Evolutionary conservation across 53 echinoderm and acorn worm genomes (phyloP).

Genomic region (Luidia sarsii): DNA sequence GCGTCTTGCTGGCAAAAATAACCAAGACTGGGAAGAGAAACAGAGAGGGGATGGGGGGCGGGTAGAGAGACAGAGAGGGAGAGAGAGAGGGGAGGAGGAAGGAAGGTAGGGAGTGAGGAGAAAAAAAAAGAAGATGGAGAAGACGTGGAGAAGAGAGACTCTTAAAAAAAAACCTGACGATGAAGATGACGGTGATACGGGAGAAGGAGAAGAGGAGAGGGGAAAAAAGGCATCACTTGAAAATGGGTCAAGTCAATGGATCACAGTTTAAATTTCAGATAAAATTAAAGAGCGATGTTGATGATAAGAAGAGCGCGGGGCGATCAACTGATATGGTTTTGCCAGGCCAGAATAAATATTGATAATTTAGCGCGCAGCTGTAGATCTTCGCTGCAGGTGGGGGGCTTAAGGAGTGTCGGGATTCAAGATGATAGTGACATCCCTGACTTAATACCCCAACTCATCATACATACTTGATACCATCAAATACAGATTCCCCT

Average conservation of each 20-base stretch:
- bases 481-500: constrained; percentile 28
- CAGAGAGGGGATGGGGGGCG: not conserved
- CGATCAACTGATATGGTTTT: constrained; percentile 55
- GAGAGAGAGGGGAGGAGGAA: not conserved
- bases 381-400: constrained; percentile 47
- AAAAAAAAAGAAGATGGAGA: too few species aligned
- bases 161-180: too few species aligned
- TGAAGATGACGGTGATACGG: too few species aligned
- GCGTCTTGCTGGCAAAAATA: constrained; percentile 18
- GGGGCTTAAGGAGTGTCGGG: constrained; percentile 37
- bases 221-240: constrained; percentile 48
- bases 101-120: too few species aligned
- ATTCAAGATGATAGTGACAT: constrained; percentile 53
- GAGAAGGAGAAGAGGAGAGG: too few species aligned
- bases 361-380: constrained; percentile 52
- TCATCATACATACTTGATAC: constrained; percentile 33
- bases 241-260: constrained; percentile 58
- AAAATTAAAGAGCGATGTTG: constrained; percentile 52
- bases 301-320: constrained; percentile 44
- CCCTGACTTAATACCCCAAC: constrained; percentile 42
- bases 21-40: constrained; percentile 2
- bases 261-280: constrained; percentile 56
- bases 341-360: constrained; percentile 43
- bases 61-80: not conserved
- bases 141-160: too few species aligned